A percentile compares a stretch with the other conserved stretches of the same genome.
phyloP scores from a whole-genome alignment of 2,797 vertebrate genomes.

The Lacerta agilis region DNA sequence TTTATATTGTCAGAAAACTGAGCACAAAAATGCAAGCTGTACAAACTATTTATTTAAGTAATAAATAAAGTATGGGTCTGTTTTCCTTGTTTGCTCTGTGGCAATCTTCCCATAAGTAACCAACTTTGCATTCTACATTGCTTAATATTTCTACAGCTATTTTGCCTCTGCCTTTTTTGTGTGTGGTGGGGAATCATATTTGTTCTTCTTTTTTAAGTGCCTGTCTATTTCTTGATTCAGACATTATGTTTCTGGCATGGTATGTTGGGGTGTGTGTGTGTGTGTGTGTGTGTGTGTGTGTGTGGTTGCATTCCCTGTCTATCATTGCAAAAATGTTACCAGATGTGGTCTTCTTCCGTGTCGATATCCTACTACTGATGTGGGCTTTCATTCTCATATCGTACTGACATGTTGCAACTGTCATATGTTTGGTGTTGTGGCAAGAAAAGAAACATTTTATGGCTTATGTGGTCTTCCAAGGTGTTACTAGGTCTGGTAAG shows the following conservation, averaged over 20 bases:
- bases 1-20: constrained; percentile 69
- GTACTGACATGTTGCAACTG: not conserved
- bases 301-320: constrained; percentile 13
- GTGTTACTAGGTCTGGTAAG: not conserved
- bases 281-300: not conserved
- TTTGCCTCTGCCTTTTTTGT: constrained; percentile 51
- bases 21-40: constrained; percentile 71
- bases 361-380: not conserved
- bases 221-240: constrained; percentile 40
- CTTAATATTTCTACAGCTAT: constrained; percentile 52
- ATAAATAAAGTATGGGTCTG: constrained; percentile 73
- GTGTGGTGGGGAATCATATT: constrained; percentile 54
- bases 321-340: constrained; percentile 17
- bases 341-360: constrained; percentile 27
- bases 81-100: constrained; percentile 55
- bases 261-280: not conserved
- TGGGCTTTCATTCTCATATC: constrained; percentile 4
- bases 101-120: constrained; percentile 54
- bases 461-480: not conserved
- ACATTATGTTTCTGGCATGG: constrained; percentile 37
- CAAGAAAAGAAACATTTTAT: not conserved
- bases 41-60: constrained; percentile 69
- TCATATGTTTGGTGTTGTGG: not conserved
- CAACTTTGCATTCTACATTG: constrained; percentile 30
- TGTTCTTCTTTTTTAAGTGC: constrained; percentile 27